phyloP scores from a whole-genome alignment of 1,140 invertebrate genomes.

The Orussus abietinus region DNA sequence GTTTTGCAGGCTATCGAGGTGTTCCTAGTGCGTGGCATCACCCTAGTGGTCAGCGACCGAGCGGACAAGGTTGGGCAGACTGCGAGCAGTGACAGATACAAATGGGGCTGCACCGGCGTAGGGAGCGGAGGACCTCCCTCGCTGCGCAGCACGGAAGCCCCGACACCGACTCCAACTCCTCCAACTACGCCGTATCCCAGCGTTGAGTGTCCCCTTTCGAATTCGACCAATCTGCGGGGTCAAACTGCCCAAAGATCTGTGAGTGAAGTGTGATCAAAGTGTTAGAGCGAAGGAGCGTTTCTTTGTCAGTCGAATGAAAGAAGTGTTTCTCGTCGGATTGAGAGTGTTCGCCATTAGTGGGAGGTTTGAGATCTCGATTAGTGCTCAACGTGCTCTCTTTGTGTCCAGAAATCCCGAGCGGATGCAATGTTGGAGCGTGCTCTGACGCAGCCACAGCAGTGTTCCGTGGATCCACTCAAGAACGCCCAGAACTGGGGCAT shows the following conservation, averaged over 20 bases:
- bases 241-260: constrained; percentile 51
- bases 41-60: constrained; percentile 58
- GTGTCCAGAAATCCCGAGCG: constrained; percentile 58
- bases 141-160: constrained; percentile 44
- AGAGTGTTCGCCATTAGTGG: no score
- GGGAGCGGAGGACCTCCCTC: constrained; percentile 47
- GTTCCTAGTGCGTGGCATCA: constrained; percentile 57
- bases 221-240: constrained; percentile 44
- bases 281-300: no score
- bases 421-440: constrained; percentile 69
- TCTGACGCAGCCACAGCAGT: constrained; percentile 54
- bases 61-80: constrained; percentile 37
- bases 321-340: no score
- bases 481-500: constrained; percentile 57
- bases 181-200: constrained; percentile 47
- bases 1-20: constrained; percentile 55
- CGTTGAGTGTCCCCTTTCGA: constrained; percentile 47
- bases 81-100: constrained; percentile 33
- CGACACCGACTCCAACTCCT: constrained; percentile 43
- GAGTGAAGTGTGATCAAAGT: no score
- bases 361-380: no score
- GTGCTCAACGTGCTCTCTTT: constrained; percentile 3
- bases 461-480: constrained; percentile 54
- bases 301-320: no score
- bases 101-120: constrained; percentile 48